Evolutionary conservation across 2,113 vertebrate species (phyloP).

Genomic region (Perognathus longimembris): DNA sequence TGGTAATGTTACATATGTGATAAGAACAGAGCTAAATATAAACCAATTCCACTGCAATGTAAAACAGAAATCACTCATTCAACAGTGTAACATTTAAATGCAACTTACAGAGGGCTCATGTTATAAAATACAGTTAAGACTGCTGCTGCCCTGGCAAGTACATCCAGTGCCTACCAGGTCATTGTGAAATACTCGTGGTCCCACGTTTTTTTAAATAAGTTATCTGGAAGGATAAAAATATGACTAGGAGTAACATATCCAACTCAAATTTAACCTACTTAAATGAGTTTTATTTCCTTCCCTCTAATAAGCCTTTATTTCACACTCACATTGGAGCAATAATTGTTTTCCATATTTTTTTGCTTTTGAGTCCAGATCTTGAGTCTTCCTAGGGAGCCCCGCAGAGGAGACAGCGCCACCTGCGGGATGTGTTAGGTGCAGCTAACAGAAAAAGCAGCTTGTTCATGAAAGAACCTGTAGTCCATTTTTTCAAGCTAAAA

Average conservation of each 20-base stretch:
- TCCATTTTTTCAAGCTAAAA: too few species aligned
- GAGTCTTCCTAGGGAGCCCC: too few species aligned
- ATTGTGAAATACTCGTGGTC: conserved; percentile 71
- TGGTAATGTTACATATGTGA: conserved; percentile 75
- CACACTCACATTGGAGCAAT: conserved; percentile 56
- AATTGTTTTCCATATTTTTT: conserved; percentile 51
- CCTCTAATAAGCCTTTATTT: conserved; percentile 65
- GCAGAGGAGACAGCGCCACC: too few species aligned
- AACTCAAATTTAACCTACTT: conserved; percentile 76
- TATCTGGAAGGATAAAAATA: conserved; percentile 66
- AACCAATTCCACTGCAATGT: conserved; percentile 72
- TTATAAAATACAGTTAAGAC: not conserved
- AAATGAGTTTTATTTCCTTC: conserved; percentile 36
- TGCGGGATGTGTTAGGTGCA: too few species aligned
- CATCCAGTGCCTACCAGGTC: conserved; percentile 79
- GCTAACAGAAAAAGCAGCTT: too few species aligned
- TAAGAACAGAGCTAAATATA: conserved; percentile 73
- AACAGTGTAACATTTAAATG: conserved; percentile 63
- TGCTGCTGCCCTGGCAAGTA: conserved; percentile 63
- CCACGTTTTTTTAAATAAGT: conserved; percentile 57
- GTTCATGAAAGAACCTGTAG: too few species aligned
- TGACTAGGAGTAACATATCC: conserved; percentile 69
- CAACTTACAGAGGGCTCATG: not conserved
- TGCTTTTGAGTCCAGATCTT: too few species aligned
- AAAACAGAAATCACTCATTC: conserved; percentile 62